Evolutionary conservation across 2,113 vertebrate genomes (phyloP).

Genomic region (Grus americana): DNA sequence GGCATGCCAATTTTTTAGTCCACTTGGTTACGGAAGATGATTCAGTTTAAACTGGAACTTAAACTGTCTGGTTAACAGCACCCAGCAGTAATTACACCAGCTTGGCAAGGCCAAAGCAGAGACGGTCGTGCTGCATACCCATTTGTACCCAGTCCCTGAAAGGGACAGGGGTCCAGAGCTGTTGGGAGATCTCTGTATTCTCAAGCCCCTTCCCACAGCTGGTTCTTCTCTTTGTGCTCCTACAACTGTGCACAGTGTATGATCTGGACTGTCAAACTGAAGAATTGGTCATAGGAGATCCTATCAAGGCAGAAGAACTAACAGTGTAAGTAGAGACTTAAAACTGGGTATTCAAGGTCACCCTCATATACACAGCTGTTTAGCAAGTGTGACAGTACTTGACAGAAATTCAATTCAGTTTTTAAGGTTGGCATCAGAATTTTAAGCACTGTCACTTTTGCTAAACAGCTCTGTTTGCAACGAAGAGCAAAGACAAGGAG

Average conservation of each 20-base stretch:
- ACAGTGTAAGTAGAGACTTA: background rate
- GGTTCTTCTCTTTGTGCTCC: background rate
- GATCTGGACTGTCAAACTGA: background rate
- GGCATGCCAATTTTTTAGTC: background rate
- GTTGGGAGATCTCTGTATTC: background rate
- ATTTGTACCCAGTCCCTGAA: background rate
- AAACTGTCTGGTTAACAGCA: background rate
- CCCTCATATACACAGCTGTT: constrained; percentile 1
- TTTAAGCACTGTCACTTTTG: constrained; percentile 33
- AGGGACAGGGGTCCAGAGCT: background rate
- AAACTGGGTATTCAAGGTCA: constrained; percentile 55
- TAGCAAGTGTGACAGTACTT: constrained; percentile 38
- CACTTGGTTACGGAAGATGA: background rate
- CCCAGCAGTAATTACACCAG: background rate
- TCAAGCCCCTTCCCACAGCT: background rate
- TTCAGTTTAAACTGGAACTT: background rate
- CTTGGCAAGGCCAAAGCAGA: background rate
- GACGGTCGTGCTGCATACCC: background rate
- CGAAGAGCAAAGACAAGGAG: constrained; percentile 6
- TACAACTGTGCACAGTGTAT: background rate
- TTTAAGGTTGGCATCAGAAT: constrained; percentile 25
- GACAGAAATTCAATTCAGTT: constrained; percentile 35
- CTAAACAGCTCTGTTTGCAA: constrained; percentile 30
- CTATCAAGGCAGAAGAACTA: background rate
- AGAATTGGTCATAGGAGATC: background rate